Evolutionary conservation across 2,888 invertebrate genomes (phyloP).

Genomic region (Allophyes oxyacanthae): DNA sequence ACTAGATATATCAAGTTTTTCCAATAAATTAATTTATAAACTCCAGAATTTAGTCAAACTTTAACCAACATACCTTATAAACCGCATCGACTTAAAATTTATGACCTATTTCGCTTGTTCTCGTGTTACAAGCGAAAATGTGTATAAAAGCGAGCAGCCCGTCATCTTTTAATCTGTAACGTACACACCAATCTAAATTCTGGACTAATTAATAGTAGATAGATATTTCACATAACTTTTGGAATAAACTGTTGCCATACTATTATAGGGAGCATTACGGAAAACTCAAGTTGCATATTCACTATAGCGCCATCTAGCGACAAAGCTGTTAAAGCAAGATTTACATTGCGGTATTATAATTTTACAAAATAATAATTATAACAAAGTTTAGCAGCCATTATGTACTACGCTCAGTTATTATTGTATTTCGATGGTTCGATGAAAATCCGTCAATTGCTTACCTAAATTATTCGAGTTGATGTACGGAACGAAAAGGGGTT

Average conservation of each 20-base stretch:
- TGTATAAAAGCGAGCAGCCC: conserved; percentile 59
- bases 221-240: conserved; percentile 1
- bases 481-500: no score
- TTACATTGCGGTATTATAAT: background rate
- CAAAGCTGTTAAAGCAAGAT: conserved; percentile 15
- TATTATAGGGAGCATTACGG: background rate
- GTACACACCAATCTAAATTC: conserved; percentile 38
- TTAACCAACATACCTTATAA: conserved; percentile 27
- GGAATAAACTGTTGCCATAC: no score
- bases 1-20: no score
- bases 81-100: conserved; percentile 56
- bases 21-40: no score
- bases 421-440: no score
- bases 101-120: conserved; percentile 56
- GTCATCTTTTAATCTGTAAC: conserved; percentile 25
- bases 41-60: conserved; percentile 45
- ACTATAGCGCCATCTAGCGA: conserved; percentile 15
- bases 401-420: no score
- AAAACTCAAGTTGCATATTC: conserved; percentile 1
- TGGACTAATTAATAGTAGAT: conserved; percentile 24
- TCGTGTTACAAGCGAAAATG: conserved; percentile 58
- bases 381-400: no score
- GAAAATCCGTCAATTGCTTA: no score
- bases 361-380: background rate
- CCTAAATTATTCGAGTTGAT: no score